Conservation (phyloP, 2,888 invertebrate genomes). For the Pegoplata infirma region DNA sequence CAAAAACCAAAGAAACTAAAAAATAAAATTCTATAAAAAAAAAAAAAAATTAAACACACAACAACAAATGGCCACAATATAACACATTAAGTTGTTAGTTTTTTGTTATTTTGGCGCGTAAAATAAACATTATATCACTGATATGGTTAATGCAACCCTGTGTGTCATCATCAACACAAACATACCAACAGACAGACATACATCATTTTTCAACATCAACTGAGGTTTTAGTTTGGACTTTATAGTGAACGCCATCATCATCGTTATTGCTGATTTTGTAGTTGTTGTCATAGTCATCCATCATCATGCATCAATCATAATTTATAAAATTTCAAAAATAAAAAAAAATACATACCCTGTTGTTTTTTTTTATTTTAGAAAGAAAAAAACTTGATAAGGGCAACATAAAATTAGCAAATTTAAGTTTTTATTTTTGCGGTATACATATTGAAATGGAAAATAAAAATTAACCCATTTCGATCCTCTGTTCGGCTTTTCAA, state of each 20-base stretch:
- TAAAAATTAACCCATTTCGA: too few relatives aligned
- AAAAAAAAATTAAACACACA: background rate
- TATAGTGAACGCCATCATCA: slow-evolving; percentile 7
- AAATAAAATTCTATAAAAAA: background rate
- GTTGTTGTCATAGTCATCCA: slow-evolving; percentile 50
- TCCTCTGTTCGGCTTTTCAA: too few relatives aligned
- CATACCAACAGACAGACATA: background rate
- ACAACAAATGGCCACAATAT: slow-evolving; percentile 21
- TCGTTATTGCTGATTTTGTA: slow-evolving; percentile 10
- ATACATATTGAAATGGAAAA: too few relatives aligned
- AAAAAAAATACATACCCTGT: background rate
- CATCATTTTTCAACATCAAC: background rate
- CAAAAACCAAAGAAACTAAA: background rate
- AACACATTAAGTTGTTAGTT: background rate
- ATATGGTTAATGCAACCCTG: slow-evolving; percentile 27
- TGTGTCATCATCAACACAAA: slow-evolving; percentile 9
- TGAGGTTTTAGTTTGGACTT: background rate
- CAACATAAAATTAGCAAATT: too few relatives aligned
- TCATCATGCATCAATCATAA: slow-evolving; percentile 65
- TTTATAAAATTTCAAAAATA: slow-evolving; percentile 38
- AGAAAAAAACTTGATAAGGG: background rate
- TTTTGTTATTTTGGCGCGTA: slow-evolving; percentile 3
- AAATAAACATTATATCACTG: slow-evolving; percentile 24
- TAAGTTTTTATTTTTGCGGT: too few relatives aligned
- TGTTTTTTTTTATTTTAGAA: background rate